Base-by-base conservation (phyloP, 1,140 invertebrate species). In the Lasioglossum baleicum region DNA sequence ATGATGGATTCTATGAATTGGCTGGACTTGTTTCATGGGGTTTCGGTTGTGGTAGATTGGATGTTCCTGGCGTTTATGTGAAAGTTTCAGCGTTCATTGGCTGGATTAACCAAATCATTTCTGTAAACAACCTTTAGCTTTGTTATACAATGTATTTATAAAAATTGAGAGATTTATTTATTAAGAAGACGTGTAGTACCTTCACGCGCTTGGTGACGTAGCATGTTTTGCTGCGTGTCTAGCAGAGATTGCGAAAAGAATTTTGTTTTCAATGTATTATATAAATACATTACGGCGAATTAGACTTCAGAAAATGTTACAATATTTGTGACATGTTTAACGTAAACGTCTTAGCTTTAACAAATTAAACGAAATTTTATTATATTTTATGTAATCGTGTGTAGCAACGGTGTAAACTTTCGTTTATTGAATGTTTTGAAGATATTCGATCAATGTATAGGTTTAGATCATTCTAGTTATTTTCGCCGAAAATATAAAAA, bases 101-200 rank as follows among this genome's bases (percentile, higher is more conserved):
- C 66, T 99, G 98, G 98, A 98, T 99, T 90, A 98, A 98, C 93
- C 97, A 98, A 94, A 99, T 99, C 73, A 98, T 99, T 88, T 98
- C 97, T 89, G 97, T 98, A 76, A 98, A 98, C 93, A 98, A 98
- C 94, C 94, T 97, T 92, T 97, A 96, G 83, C 61, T 81, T 26
- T 58, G 66, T 74, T 26, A 71, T 17, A 11, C 73, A 6, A 70
- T 67, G 7, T 40, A 70, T 58, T 82, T 56, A 81, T 72, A 58
- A 75, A 75, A 35, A 60, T 83, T 74, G 53, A 83, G 26, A 58
- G 10, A 17, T 83, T 83, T 86, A 85, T 86, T 82, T 80, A 85
- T 81, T 81, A 86, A 60, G 68, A 40, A 80, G 51, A 74, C 17
- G 17, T 78, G n/a, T 78, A 85, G 79, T 83, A 83, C 56, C 64